Conservation (phyloP, 2,888 invertebrate species). For the Rhingia campestris region DNA sequence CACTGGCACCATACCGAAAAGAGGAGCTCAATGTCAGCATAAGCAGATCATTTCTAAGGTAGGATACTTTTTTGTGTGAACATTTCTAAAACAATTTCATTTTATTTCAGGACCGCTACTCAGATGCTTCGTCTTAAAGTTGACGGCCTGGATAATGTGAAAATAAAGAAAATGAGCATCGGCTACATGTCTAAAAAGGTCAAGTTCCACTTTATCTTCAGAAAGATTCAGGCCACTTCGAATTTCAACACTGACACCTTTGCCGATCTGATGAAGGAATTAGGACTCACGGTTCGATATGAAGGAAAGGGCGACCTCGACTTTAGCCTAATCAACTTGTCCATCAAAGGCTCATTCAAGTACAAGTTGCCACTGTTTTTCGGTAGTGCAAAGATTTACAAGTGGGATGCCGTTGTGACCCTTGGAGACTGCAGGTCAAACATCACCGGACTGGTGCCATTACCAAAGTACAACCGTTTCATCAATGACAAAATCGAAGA, state of each 20-base stretch:
- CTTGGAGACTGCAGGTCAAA: constrained; percentile 78
- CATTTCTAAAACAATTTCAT: neutral
- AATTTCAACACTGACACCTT: constrained; percentile 47
- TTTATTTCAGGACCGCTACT: constrained; percentile 27
- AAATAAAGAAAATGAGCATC: constrained; percentile 61
- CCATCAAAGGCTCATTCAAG: constrained; percentile 77
- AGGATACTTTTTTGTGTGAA: neutral
- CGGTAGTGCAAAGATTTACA: constrained; percentile 79
- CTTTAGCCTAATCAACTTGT: constrained; percentile 78
- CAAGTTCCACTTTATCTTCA: constrained; percentile 69
- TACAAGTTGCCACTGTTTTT: constrained; percentile 79
- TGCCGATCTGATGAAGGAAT: constrained; percentile 26
- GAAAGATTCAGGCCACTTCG: constrained; percentile 56
- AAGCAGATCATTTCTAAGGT: constrained; percentile 51
- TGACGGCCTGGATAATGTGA: constrained; percentile 67
- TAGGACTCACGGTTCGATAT: constrained; percentile 77
- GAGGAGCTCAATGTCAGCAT: constrained; percentile 24
- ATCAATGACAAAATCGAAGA: constrained; percentile 78
- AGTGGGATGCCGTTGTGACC: constrained; percentile 76
- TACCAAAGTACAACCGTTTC: constrained; percentile 76
- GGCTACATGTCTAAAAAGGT: constrained; percentile 64
- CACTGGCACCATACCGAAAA: constrained; percentile 77
- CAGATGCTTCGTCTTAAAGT: constrained; percentile 52
- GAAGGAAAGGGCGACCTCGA: constrained; percentile 78
- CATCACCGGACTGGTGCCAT: constrained; percentile 78